Percentiles rank a stretch among this genome's conserved stretches.
These are phyloP conservation scores for Pandemis heparana DNA, from an alignment of 2,888 invertebrate genomes.

Conservation along the genomic window DNA sequence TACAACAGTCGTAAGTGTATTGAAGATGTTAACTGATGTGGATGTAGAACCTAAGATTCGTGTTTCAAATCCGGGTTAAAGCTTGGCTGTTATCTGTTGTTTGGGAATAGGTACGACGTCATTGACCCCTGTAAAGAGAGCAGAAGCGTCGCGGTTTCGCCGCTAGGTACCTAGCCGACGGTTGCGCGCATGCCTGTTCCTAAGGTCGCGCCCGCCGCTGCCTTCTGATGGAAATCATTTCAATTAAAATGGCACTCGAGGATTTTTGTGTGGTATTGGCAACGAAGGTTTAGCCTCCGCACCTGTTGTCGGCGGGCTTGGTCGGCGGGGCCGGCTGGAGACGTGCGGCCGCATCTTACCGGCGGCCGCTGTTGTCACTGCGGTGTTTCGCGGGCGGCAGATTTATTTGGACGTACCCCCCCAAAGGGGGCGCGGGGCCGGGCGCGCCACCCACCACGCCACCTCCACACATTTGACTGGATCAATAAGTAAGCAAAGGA, in stretches of 20 bases:
- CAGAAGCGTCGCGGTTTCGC: conserved; percentile 71
- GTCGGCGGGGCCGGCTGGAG: conserved; percentile 58
- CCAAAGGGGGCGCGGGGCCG: conserved; percentile 73
- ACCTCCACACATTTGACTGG: conserved; percentile 87
- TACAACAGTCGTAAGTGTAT: neutral
- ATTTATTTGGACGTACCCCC: conserved; percentile 86
- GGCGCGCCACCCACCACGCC: conserved; percentile 82
- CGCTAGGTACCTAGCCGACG: conserved; percentile 68
- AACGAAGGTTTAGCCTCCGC: conserved; percentile 29
- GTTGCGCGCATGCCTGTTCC: conserved; percentile 81
- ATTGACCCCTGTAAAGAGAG: conserved; percentile 75
- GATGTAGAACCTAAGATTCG: neutral
- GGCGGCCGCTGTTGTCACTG: conserved; percentile 83
- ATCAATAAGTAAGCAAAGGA: conserved; percentile 87
- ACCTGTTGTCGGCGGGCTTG: conserved; percentile 45
- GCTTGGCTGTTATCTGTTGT: conserved; percentile 61
- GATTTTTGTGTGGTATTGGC: conserved; percentile 49
- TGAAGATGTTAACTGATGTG: neutral
- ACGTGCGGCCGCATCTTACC: conserved; percentile 84
- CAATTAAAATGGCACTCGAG: conserved; percentile 72
- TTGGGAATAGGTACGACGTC: conserved; percentile 66
- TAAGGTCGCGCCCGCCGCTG: conserved; percentile 73
- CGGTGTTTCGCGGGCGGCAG: conserved; percentile 86
- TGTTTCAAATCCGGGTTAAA: conserved; percentile 25
- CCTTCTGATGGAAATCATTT: conserved; percentile 73